Base-by-base conservation (phyloP, 2,113 vertebrate genomes). In the Indri indri region DNA sequence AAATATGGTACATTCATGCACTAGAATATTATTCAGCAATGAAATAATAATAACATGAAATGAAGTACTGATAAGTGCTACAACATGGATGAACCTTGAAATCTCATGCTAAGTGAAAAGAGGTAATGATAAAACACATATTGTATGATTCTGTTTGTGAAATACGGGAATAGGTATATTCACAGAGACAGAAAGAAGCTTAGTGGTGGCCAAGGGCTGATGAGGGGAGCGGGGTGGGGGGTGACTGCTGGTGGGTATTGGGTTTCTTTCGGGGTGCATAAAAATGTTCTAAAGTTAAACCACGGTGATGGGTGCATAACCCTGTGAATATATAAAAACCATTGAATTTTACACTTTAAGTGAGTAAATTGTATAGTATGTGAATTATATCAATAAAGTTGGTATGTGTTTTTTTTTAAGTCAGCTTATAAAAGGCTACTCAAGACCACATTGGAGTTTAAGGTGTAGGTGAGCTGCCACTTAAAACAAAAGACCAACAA, bases 201-300 rank as follows among this genome's bases (percentile, higher is more conserved):
- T 47, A 47, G 25, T 14, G n/a, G 5, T 42, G 27, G 25, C n/a
- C 54, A 42, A n/a, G 27, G n/a, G 6, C 12, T 5, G 12, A 2
- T 6, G 1, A 3, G 23, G 47, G 7, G 7, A 52, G 25, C 5
- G 30, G 17, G 50, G 12, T 37, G 3, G 25, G 4, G 8, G 45
- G 0, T 70, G 71, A 77, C 6, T 27, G 16, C 5, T 8, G n/a
- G 8, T 68, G 17, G 30, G 45, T 45, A 40, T 1, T 42, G 9
- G 57, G 3, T 65, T 95, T 80, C 32, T 23, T 34, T 88, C n/a
- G 59, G 30, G 13, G 22, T 10, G 8, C 20, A 70, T 37, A 30
- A 79, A 91, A 87, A 30, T 71, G 34, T 50, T 90, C 81, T 94
- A 92, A 96, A 80, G 70, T 74, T 88, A 84, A 47, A 45, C 40